Conservation (phyloP, 2,797 vertebrate species). For the Chaetophractus vellerosus region DNA sequence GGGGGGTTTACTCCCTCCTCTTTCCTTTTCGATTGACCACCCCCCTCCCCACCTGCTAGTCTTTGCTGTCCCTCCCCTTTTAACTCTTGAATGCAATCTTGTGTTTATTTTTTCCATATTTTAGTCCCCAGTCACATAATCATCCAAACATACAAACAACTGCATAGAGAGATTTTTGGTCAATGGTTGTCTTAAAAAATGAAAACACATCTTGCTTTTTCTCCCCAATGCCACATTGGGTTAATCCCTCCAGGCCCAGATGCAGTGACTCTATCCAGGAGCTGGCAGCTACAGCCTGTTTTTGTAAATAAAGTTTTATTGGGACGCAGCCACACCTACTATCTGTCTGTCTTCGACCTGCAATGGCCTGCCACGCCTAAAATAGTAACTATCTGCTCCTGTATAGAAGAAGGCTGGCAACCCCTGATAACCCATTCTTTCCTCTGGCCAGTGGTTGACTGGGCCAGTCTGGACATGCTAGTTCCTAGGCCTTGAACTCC, state of each 20-base stretch:
- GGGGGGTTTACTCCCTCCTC: neutral
- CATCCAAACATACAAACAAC: accelerated
- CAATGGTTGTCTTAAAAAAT: neutral
- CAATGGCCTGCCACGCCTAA: neutral
- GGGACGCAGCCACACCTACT: accelerated
- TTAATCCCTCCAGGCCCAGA: neutral
- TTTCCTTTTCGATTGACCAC: neutral
- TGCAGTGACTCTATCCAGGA: accelerated
- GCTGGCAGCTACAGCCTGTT: neutral
- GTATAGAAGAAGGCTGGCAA: accelerated
- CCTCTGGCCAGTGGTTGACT: neutral
- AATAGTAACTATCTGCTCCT: neutral
- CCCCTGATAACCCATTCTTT: neutral
- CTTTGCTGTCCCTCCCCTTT: neutral
- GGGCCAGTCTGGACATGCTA: too few species aligned
- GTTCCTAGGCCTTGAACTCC: neutral
- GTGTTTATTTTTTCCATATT: neutral
- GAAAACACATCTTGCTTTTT: accelerated
- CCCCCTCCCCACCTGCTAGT: accelerated
- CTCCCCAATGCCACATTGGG: too few species aligned
- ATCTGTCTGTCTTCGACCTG: neutral
- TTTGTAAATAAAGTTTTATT: neutral
- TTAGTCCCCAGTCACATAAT: neutral
- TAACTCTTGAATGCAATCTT: neutral
- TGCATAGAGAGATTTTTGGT: accelerated